Conservation (phyloP, 2,888 invertebrate genomes). For the Drosophila melanocephala region DNA sequence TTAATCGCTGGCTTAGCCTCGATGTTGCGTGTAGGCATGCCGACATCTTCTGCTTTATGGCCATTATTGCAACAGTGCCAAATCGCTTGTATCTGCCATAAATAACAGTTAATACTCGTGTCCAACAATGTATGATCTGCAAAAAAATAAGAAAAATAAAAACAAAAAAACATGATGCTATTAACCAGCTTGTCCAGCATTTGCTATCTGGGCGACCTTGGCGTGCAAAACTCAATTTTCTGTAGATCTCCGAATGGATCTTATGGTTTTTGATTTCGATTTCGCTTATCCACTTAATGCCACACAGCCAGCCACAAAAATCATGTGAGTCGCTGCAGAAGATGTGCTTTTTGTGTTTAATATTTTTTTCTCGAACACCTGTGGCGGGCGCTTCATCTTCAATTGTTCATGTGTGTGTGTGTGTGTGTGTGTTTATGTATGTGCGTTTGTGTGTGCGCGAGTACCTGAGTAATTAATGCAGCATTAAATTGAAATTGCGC, state of each 20-base stretch:
- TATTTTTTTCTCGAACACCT: conserved; percentile 38
- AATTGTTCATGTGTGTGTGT: conserved; percentile 23
- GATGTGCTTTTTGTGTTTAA: background rate
- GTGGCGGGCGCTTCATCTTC: conserved; percentile 39
- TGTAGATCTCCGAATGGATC: conserved; percentile 26
- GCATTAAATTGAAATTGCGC: conserved; percentile 64
- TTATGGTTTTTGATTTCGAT: conserved; percentile 32
- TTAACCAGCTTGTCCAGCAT: conserved; percentile 39
- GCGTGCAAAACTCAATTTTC: conserved; percentile 28
- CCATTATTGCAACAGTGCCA: conserved; percentile 46
- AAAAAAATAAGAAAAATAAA: background rate
- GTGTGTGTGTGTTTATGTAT: conserved; percentile 8
- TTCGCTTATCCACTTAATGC: conserved; percentile 25
- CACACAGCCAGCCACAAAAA: conserved; percentile 12
- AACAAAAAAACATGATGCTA: conserved; percentile 3
- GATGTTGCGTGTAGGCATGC: conserved; percentile 31
- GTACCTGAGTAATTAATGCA: conserved; percentile 64
- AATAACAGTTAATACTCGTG: conserved; percentile 59
- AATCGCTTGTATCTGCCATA: conserved; percentile 45
- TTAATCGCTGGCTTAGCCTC: conserved; percentile 41
- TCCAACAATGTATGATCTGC: background rate
- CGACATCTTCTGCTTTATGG: conserved; percentile 45
- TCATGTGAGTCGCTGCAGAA: conserved; percentile 22
- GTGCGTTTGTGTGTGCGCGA: background rate
- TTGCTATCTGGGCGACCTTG: conserved; percentile 59